These are phyloP conservation scores for Reticulitermes speratus DNA, from an alignment of 1,140 invertebrate species.

Conservation along the genomic window DNA sequence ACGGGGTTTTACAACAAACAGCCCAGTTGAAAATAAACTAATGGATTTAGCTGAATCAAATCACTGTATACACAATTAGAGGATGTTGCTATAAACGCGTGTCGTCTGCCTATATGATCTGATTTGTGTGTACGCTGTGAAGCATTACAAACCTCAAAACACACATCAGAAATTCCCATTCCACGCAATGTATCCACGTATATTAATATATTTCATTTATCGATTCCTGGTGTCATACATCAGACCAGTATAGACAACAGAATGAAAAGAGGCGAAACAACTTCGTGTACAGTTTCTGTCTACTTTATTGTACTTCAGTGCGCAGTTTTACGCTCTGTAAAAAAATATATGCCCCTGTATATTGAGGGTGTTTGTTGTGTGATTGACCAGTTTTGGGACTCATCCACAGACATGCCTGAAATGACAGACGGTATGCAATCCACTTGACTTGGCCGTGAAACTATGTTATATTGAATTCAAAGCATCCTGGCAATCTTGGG, in stretches of 20 bases:
- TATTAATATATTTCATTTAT: not conserved
- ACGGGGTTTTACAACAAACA: too few relatives aligned
- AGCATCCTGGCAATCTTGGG: not conserved
- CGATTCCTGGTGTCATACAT: not conserved
- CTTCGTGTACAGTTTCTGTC: not conserved
- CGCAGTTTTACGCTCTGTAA: not conserved
- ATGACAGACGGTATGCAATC: not conserved
- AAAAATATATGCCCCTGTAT: not conserved
- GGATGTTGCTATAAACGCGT: too few relatives aligned
- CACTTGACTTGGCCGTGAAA: slow-evolving; percentile 1
- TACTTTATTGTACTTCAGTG: not conserved
- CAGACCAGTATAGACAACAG: not conserved
- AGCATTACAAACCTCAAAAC: too few relatives aligned
- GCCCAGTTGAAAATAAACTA: too few relatives aligned
- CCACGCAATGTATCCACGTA: too few relatives aligned
- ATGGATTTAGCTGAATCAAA: too few relatives aligned
- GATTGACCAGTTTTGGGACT: not conserved
- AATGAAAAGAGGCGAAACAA: not conserved
- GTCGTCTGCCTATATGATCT: too few relatives aligned
- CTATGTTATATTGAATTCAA: not conserved
- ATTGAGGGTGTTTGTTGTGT: not conserved
- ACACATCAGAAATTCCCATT: too few relatives aligned
- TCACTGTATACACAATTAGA: too few relatives aligned
- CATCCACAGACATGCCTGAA: not conserved
- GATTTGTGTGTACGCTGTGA: too few relatives aligned